These are phyloP conservation scores for Abrostola triplasia DNA, from an alignment of 2,888 invertebrate genomes.

Conservation along the genomic window DNA sequence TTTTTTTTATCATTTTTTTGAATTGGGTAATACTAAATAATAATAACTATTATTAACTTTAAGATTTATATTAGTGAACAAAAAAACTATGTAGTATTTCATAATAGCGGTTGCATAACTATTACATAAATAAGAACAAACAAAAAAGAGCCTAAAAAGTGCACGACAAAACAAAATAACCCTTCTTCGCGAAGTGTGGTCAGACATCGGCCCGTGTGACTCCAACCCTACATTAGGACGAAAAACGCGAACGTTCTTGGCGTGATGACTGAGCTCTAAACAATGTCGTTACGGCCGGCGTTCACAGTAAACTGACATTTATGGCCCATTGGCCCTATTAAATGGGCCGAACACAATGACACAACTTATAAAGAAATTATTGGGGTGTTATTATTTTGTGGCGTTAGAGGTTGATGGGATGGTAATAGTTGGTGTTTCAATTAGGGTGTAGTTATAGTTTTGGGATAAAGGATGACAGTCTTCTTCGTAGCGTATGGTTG, in stretches of 20 bases:
- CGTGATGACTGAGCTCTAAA: slow-evolving; percentile 54
- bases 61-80: too few species aligned
- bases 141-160: too few species aligned
- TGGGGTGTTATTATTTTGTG: slow-evolving; percentile 52
- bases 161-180: slow-evolving; percentile 2
- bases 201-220: slow-evolving; percentile 22
- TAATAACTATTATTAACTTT: too few species aligned
- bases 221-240: slow-evolving; percentile 25
- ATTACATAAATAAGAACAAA: too few species aligned
- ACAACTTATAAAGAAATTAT: slow-evolving; percentile 56
- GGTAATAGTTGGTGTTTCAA: slow-evolving; percentile 3
- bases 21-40: too few species aligned
- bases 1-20: too few species aligned
- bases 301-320: slow-evolving; percentile 54
- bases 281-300: slow-evolving; percentile 54
- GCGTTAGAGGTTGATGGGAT: slow-evolving; percentile 13
- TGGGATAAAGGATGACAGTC: background rate
- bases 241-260: slow-evolving; percentile 41
- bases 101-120: too few species aligned
- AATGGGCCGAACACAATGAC: slow-evolving; percentile 57
- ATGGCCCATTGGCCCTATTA: slow-evolving; percentile 55
- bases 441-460: background rate
- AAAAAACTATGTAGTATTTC: too few species aligned
- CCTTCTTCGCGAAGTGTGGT: slow-evolving; percentile 10
- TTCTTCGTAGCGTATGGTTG: too few species aligned